Evolutionary conservation across 1,140 invertebrate genomes (phyloP).

Genomic region (Cydia fagiglandana): DNA sequence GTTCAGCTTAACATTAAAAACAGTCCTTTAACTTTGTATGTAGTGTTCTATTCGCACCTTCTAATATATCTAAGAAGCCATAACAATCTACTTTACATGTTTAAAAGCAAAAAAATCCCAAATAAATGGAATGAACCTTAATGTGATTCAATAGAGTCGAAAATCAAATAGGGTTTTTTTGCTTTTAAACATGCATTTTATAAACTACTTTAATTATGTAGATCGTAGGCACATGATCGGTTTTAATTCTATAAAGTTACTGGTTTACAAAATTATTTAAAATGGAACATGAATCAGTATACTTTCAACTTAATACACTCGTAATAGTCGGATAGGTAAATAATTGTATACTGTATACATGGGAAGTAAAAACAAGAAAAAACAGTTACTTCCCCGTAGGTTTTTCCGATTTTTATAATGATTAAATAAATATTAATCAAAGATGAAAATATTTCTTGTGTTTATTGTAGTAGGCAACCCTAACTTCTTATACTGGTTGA

Average conservation of each 20-base stretch:
- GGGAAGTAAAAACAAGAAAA: not conserved
- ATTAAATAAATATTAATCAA: not conserved
- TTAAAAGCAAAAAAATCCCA: not conserved
- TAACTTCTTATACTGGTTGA: not conserved
- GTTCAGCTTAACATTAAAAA: slow-evolving; percentile 6
- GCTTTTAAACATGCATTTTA: not conserved
- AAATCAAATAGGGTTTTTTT: not conserved
- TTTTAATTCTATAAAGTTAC: slow-evolving; percentile 22
- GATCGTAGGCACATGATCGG: slow-evolving; percentile 29
- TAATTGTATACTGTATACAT: not conserved
- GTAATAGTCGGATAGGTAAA: not conserved
- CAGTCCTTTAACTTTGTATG: slow-evolving; percentile 4
- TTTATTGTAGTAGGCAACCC: not conserved
- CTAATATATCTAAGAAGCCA: slow-evolving; percentile 26
- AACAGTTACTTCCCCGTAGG: not conserved
- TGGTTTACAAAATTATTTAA: slow-evolving; percentile 13
- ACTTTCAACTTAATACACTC: not conserved
- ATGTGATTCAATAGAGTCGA: not conserved
- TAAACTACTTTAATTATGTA: slow-evolving; percentile 11
- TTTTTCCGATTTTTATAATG: not conserved
- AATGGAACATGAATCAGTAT: not conserved
- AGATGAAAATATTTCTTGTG: not conserved
- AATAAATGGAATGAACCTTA: slow-evolving; percentile 3
- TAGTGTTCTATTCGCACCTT: slow-evolving; percentile 12
- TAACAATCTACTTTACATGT: slow-evolving; percentile 12